Evolutionary conservation across 2,888 invertebrate genomes (phyloP), one percentile per base, ranked within the genome.

Genomic region (Spilarctia lutea): DNA sequence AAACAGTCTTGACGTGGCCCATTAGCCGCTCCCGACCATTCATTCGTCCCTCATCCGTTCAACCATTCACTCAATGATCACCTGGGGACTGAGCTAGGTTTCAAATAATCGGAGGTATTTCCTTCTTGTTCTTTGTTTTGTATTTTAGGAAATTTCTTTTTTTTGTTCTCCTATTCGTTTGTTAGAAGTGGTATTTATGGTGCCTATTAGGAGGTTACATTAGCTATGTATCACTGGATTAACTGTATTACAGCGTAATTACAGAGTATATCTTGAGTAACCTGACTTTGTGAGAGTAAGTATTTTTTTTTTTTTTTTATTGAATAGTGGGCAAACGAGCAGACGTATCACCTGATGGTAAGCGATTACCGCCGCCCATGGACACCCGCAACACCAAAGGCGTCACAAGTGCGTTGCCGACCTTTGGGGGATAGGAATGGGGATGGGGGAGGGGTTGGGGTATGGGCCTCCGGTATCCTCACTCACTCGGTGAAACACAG

Each of bases 1-100:
- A 90, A 91, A 85, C 89, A 91, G 91, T 89, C 90, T 89, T 93
- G 92, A 92, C 93, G 90, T 88, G 90, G 86, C 79, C 92, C 94
- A 94, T 94, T 94, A 93, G 88, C 85, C 84, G 85, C 78, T 82
- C 87, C 89, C 90, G 88, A 89, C 92, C 91, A 89, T 90, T 91
- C 91, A 90, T 90, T 90, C 90, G 84, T 84, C 87, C 76, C 74
- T 75, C 90, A 83, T 88, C 88, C 91, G 86, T 91, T 90, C 91
- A 86, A 45, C 75, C 75, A 75, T 91, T 91, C 90, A 87, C 85
- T 88, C 89, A 89, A 93, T 91, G 92, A 91, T 91, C 93, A 94
- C 93, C 94, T 93, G 91, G 94, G 93, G 94, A 94, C 90, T 81
- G 77, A 83, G 85, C 84, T 85, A 84, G 87, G 88, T 87, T 90